phyloP scores from a whole-genome alignment of 2,888 invertebrate species.

The Plagodis dolabraria region DNA sequence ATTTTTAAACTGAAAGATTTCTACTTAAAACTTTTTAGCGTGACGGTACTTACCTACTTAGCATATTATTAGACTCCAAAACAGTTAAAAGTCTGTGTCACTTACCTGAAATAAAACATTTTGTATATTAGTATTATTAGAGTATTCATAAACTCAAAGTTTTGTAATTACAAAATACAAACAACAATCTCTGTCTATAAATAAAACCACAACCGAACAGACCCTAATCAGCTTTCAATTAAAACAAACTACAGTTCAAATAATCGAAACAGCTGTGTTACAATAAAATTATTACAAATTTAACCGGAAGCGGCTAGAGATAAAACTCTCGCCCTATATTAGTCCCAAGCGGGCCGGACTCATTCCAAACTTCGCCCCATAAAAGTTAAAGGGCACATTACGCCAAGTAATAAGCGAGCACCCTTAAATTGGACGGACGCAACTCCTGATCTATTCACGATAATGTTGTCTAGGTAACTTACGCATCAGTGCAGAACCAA shows the following conservation, averaged over 20 bases:
- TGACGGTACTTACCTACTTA: background rate
- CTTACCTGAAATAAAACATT: conserved; percentile 1
- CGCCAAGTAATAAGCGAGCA: conserved; percentile 78
- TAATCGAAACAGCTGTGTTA: conserved; percentile 41
- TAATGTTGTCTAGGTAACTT: conserved; percentile 28
- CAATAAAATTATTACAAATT: conserved; percentile 67
- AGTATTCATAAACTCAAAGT: background rate
- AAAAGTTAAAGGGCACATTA: conserved; percentile 84
- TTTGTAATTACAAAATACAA: too few species aligned
- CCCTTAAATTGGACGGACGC: conserved; percentile 68
- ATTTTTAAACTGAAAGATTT: too few species aligned
- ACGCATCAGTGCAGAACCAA: conserved; percentile 6
- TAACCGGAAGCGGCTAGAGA: conserved; percentile 65
- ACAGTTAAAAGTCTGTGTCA: background rate
- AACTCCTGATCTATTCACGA: conserved; percentile 63
- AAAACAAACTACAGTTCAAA: conserved; percentile 35
- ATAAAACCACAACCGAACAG: background rate
- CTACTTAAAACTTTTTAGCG: too few species aligned
- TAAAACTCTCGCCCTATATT: conserved; percentile 76
- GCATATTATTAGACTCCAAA: background rate
- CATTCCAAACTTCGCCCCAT: conserved; percentile 78
- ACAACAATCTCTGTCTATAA: background rate
- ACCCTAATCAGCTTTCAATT: conserved; percentile 8
- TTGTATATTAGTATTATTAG: background rate
- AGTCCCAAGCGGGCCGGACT: conserved; percentile 64